Evolutionary conservation across 2,888 invertebrate genomes (phyloP), one percentile per base, ranked within the genome.

Genomic region (Eristalis tenax): DNA sequence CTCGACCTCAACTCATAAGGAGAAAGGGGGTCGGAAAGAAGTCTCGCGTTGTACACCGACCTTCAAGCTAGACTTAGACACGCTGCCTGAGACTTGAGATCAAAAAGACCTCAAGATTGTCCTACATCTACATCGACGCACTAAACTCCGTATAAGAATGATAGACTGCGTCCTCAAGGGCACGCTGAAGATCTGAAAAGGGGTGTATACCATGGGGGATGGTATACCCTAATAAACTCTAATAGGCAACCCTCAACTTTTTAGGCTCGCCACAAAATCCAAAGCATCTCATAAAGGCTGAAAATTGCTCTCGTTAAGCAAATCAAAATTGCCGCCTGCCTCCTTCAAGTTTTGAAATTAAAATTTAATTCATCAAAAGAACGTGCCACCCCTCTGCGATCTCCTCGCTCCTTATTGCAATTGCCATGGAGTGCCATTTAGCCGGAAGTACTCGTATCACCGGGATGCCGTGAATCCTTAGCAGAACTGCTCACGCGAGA

Each of bases 401-500:
- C 43, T 2, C 43, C 2, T n/a, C 15, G n/a, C 43, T 50, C 43
- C 43, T 0, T 6, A 4, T 50, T 50, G n/a, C 6, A n/a, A n/a
- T n/a, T 50, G n/a, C 18, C 43, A 50, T 4, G n/a, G 43, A n/a
- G n/a, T 50, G 43, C 43, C 40, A n/a, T 50, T 50, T 50, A 50
- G 43, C 43, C 43, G 43, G 43, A 50, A 50, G 43, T 50, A 28
- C 28, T 28, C 28, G 28, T 28, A 50, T 50, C n/a, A 18, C 43
- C 6, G 6, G n/a, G 6, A 50, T 18, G 18, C 22, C 70, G 32
- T 63, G 69, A 77, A 70, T 64, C 40, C 26, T 70, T 70, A 70
- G 35, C 70, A 35, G 61, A 61, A 63, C 64, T 78, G 13, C 69
- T 64, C 57, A 40, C 26, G 22, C 11, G n/a, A 64, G 71, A 78